A percentile compares a stretch with the other conserved stretches of the same genome.
phyloP scores from a whole-genome alignment of 1,140 invertebrate genomes.

The Heliconius hewitsoni region DNA sequence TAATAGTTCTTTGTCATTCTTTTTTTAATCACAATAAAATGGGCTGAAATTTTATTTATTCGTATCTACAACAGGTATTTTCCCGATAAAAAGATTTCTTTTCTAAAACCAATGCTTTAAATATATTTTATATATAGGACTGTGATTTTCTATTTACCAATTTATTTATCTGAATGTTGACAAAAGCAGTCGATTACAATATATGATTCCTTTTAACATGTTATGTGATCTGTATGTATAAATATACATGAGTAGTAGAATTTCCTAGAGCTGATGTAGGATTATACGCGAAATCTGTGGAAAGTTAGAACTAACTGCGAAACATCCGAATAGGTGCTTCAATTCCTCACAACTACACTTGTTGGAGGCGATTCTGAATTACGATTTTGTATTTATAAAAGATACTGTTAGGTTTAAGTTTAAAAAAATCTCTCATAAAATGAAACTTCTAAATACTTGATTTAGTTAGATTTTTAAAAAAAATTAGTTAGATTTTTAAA shows the following conservation, averaged over 20 bases:
- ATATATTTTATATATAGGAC: not conserved
- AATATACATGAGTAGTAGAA: not conserved
- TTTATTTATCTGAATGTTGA: not conserved
- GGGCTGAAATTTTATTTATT: too few species aligned
- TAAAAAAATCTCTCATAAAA: too few species aligned
- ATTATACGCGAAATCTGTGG: slow-evolving; percentile 17
- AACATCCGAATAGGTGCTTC: slow-evolving; percentile 24
- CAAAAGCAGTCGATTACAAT: not conserved
- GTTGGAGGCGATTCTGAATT: not conserved
- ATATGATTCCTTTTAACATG: not conserved
- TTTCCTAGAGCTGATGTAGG: not conserved
- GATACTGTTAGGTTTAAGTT: too few species aligned
- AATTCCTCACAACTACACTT: slow-evolving; percentile 22
- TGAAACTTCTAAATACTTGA: too few species aligned
- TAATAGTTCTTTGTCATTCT: too few species aligned
- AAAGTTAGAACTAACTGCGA: slow-evolving; percentile 31
- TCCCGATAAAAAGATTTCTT: too few species aligned
- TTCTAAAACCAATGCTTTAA: not conserved
- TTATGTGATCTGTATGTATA: not conserved
- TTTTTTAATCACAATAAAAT: too few species aligned
- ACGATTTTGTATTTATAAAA: not conserved
- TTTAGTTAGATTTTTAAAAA: too few species aligned
- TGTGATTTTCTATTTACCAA: not conserved
- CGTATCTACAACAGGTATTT: too few species aligned
- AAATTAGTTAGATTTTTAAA: too few species aligned